Evolutionary conservation across 2,888 invertebrate species (phyloP).

Genomic region (Oeneis ivallda): DNA sequence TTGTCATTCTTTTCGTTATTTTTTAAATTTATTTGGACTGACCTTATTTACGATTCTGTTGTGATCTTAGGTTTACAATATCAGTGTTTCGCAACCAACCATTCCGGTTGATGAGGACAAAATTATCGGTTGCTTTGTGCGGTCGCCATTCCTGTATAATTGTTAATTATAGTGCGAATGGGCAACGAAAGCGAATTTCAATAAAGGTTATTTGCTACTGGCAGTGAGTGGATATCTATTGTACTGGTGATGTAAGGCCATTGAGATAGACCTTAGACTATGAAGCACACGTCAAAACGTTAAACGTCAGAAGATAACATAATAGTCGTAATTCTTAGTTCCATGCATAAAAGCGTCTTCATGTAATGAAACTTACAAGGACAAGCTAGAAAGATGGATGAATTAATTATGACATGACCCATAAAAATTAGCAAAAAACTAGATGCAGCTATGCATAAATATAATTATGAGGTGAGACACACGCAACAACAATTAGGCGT

Average conservation of each 20-base stretch:
- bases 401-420: too few relatives aligned
- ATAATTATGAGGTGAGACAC: too few relatives aligned
- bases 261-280: neutral
- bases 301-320: neutral
- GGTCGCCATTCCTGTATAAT: constrained; percentile 51
- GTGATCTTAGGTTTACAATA: neutral
- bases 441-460: too few relatives aligned
- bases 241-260: constrained; percentile 13
- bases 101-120: constrained; percentile 42
- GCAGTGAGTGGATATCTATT: constrained; percentile 35
- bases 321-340: too few relatives aligned
- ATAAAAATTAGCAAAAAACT: too few relatives aligned
- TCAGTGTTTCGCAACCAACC: constrained; percentile 37
- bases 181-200: constrained; percentile 45
- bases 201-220: constrained; percentile 39
- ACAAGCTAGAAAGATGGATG: too few relatives aligned
- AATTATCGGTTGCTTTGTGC: constrained; percentile 54
- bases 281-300: neutral
- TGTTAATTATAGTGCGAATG: constrained; percentile 53
- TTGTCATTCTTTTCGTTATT: too few relatives aligned
- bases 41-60: neutral
- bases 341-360: too few relatives aligned
- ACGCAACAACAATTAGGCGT: too few relatives aligned
- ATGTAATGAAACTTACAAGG: neutral
- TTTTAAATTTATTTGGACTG: too few relatives aligned